Conservation (phyloP, 2,888 invertebrate genomes). For the Lamproptera curius region DNA sequence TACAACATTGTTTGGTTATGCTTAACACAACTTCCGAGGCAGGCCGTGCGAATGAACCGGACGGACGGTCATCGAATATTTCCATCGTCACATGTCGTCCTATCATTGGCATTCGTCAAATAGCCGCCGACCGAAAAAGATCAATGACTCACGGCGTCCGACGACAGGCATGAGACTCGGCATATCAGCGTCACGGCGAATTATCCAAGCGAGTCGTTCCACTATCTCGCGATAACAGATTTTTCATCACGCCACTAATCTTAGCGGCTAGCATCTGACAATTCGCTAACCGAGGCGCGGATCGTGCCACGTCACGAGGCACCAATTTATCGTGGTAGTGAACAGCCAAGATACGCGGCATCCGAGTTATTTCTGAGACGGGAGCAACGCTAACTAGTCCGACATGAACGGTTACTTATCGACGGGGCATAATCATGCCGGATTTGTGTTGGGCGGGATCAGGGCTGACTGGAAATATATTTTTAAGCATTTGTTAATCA, state of each 20-base stretch:
- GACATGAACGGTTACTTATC: constrained; percentile 22
- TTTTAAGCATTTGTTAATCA: too few species aligned
- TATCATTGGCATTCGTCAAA: too few species aligned
- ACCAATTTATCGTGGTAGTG: constrained; percentile 16
- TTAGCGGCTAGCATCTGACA: constrained; percentile 9
- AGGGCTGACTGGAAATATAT: constrained; percentile 5
- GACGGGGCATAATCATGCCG: constrained; percentile 16
- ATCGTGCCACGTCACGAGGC: constrained; percentile 11
- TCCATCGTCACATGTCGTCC: too few species aligned
- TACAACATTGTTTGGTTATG: neutral
- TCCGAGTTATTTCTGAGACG: constrained; percentile 17
- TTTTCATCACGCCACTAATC: neutral
- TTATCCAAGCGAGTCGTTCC: too few species aligned
- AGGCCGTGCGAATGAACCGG: too few species aligned
- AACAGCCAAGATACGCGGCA: constrained; percentile 16
- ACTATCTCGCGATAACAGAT: neutral
- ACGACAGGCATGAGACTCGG: too few species aligned
- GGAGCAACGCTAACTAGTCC: constrained; percentile 21
- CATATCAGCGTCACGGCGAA: too few species aligned
- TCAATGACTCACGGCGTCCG: too few species aligned
- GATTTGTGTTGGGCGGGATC: constrained; percentile 9
- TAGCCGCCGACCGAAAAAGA: too few species aligned
- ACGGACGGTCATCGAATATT: too few species aligned
- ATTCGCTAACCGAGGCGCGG: constrained; percentile 2
- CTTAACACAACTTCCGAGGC: too few species aligned